Evolutionary conservation across 2,113 vertebrate species (phyloP), one percentile per base, ranked within the genome.

Genomic region (Salminus brasiliensis): DNA sequence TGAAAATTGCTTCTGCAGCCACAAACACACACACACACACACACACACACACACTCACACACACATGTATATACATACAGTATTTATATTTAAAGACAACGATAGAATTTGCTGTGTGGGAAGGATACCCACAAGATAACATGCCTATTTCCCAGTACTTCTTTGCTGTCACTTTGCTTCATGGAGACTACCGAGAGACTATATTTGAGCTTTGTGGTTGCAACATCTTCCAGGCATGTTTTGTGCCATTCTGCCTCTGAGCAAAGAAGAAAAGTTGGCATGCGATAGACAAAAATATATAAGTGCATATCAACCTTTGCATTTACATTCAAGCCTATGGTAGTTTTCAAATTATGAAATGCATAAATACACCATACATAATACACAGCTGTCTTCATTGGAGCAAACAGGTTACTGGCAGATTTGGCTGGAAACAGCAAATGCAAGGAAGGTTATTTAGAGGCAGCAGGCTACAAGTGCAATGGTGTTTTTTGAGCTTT

Each of bases 71-170:
- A 41, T 13, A 25, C 27, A 57, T 27, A 84, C 80, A 77, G 85
- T 83, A 87, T 85, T 88, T 86, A 83, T 87, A 85, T 87, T 88
- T 82, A 85, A 79, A 70, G 59, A 62, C 81, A 80, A 80, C 55
- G 85, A 85, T 70, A 69, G 85, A 82, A 81, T 88, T 84, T 34
- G 21, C 87, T 90, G 84, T 85, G 86, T 82, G 90, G 88, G 69
- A 80, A 13, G 21, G 9, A 81, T 47, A 25, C 21, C 90, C 87
- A 76, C 86, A 81, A 86, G 74, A 87, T 89, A 90, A 91, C 84
- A 91, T 87, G 88, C 83, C 79, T 63, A 80, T 83, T 29, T 36
- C 0, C 29, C 72, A 82, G 83, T 88, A 81, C 83, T 89, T 87
- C 72, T 74, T 32, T 65, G 5, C 77, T 60, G 85, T 85, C 85